phyloP scores from a whole-genome alignment of 1,140 invertebrate genomes.

The Dreissena rostriformis region DNA sequence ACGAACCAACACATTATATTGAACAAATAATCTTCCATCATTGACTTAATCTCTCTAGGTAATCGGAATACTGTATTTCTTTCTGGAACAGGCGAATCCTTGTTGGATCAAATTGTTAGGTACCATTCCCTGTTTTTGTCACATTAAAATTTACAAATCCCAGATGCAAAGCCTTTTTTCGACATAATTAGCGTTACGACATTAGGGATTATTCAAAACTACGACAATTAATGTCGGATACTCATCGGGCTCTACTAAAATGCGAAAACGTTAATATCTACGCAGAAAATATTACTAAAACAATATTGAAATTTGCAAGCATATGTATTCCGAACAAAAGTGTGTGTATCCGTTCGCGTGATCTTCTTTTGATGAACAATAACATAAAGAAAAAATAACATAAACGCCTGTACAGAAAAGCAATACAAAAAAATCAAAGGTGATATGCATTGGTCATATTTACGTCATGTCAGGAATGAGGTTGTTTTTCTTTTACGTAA shows the following conservation, averaged over 20 bases:
- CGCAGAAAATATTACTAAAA: neutral
- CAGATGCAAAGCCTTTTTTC: neutral
- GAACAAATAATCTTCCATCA: neutral
- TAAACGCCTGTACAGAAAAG: neutral
- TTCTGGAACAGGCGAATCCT: neutral
- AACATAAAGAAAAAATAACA: neutral
- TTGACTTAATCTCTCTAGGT: neutral
- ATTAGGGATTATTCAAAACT: neutral
- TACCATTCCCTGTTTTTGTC: neutral
- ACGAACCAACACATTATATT: neutral
- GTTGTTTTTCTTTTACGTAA: neutral
- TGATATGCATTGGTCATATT: neutral
- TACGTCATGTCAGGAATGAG: neutral
- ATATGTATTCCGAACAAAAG: neutral
- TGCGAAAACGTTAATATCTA: neutral
- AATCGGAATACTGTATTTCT: neutral
- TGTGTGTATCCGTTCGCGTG: neutral
- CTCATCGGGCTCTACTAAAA: neutral
- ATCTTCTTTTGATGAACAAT: neutral
- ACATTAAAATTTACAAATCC: neutral
- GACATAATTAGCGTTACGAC: constrained; percentile 14
- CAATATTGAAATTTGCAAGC: neutral
- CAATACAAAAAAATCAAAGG: neutral
- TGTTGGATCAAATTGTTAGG: neutral
- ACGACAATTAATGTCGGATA: neutral